phyloP scores from a whole-genome alignment of 2,797 vertebrate genomes.

The Gambelia wislizenii region DNA sequence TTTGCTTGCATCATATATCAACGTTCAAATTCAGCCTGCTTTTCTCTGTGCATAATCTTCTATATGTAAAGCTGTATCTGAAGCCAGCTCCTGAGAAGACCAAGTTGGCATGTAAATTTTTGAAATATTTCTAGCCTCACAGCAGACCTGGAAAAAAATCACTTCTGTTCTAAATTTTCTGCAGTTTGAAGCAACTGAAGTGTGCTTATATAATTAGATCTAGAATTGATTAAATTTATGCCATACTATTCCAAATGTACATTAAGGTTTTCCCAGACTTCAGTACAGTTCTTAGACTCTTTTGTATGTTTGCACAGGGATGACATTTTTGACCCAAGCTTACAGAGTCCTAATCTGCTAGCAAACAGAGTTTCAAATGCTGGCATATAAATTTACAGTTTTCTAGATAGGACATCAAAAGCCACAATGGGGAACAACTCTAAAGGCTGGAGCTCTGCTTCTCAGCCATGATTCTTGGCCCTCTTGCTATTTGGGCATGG shows the following conservation, averaged over 20 bases:
- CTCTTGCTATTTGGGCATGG: neutral
- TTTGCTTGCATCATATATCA: neutral
- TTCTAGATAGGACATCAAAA: neutral
- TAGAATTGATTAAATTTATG: neutral
- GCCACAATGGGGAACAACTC: neutral
- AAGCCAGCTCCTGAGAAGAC: neutral
- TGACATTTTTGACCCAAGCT: neutral
- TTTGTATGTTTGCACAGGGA: neutral
- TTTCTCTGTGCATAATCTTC: constrained; percentile 7
- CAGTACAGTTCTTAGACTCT: neutral
- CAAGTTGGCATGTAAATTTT: neutral
- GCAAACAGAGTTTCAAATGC: neutral
- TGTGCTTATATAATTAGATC: neutral
- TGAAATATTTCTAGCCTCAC: neutral
- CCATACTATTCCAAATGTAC: neutral
- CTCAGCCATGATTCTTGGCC: neutral
- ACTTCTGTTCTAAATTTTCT: neutral
- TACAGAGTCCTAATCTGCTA: neutral
- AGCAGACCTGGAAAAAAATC: neutral
- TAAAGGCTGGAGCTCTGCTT: neutral
- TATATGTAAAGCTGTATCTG: neutral
- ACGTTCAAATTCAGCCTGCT: neutral
- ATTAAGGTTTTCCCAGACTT: neutral
- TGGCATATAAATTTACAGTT: too few relatives aligned
- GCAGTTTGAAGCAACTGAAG: neutral